Percentiles rank a stretch among this genome's conserved stretches.
phyloP scores from a whole-genome alignment of 2,888 invertebrate species.

The Epistrophe eligans region DNA sequence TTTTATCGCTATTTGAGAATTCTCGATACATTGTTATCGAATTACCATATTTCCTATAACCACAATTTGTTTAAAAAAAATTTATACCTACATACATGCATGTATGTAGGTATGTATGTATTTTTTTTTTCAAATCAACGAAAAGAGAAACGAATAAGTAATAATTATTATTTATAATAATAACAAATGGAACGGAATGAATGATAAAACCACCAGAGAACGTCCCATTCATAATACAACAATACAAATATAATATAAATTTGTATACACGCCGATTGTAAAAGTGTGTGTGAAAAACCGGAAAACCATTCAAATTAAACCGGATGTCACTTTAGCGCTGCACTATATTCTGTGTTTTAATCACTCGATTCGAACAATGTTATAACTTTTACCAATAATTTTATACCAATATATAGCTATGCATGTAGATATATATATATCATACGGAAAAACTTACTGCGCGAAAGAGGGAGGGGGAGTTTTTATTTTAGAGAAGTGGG shows the following conservation, averaged over 20 bases:
- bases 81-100: no score
- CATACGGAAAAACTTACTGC: neutral
- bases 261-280: neutral
- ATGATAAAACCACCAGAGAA: slow-evolving; percentile 60
- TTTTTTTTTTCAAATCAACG: slow-evolving; percentile 7
- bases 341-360: slow-evolving; percentile 55
- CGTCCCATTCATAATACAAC: slow-evolving; percentile 27
- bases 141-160: slow-evolving; percentile 42
- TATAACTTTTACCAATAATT: slow-evolving; percentile 73
- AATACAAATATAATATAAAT: neutral
- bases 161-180: slow-evolving; percentile 65
- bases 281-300: slow-evolving; percentile 65
- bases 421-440: no score
- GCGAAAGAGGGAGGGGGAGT: neutral
- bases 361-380: slow-evolving; percentile 67
- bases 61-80: neutral
- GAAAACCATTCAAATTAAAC: slow-evolving; percentile 75
- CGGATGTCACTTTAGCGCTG: slow-evolving; percentile 72
- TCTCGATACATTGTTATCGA: slow-evolving; percentile 74
- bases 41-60: slow-evolving; percentile 62
- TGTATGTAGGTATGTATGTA: no score
- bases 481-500: neutral
- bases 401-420: slow-evolving; percentile 22
- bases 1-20: slow-evolving; percentile 56
- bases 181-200: slow-evolving; percentile 66